Base-by-base conservation (phyloP, 1,140 invertebrate genomes). In the Drosophila saltans region DNA sequence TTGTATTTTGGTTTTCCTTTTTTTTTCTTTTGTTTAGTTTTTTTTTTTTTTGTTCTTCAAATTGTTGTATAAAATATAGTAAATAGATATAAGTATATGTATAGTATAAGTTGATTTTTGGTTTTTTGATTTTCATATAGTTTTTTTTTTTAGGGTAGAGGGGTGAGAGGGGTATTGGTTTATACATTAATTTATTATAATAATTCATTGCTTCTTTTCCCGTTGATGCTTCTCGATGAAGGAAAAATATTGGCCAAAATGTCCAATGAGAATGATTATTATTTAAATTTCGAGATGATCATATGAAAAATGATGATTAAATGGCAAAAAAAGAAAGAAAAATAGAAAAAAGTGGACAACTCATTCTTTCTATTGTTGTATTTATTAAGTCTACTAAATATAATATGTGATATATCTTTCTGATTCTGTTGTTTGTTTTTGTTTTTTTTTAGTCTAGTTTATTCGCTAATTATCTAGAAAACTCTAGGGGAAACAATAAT, bases 41-140 rank as follows among this genome's bases (percentile, higher is more conserved):
- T 82, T 67, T 69, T 58, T 79, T 81, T 80, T 86, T 86, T 73
- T 64, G 72, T 70, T 79, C 72, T 61, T 56, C 56, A 60, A 73
- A 77, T 80, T 89, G 80, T 89, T 66, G 36, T 89, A 78, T 80
- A 78, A 78, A 78, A 78, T 58, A 61, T 78, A 62, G 40, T 72
- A 78, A 78, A 78, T 78, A 78, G 78, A 78, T 26, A 76, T 75
- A 70, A 70, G 72, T 76, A 66, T 77, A 76, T 76, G 65, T 77
- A 77, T 70, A 71, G 69, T 75, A 72, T 88, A 82, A 81, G 75
- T 16, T 16, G 16, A 16, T 16, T 16, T 16, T 16, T 16, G 16
- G 16, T 16, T 16, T 16, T 16, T 16, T 16, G 16, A 16, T 16
- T 16, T 16, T 16, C 16, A 16, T 16, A 16, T 16, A 16, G 16